phyloP scores from a whole-genome alignment of 37 sponge, comb jelly and placozoan genomes.

The Spongilla lacustris region DNA sequence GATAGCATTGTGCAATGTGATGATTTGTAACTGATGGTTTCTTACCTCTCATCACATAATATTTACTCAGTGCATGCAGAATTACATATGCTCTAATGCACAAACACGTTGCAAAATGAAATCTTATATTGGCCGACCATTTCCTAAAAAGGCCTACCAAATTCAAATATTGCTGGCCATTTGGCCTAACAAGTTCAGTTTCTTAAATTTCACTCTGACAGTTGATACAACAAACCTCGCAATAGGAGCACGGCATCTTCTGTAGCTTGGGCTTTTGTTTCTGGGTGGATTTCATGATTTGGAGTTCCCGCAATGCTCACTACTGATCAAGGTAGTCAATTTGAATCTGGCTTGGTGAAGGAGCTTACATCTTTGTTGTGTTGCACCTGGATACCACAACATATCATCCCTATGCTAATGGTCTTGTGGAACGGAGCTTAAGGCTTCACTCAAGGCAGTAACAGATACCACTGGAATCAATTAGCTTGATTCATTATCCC shows the following conservation, averaged over 20 bases:
- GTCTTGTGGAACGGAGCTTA: slow-evolving; percentile 58
- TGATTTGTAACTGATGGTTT: too few relatives aligned
- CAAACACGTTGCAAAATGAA: too few relatives aligned
- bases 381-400: slow-evolving; percentile 32
- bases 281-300: slow-evolving; percentile 52
- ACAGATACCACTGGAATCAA: slow-evolving; percentile 7
- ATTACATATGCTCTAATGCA: too few relatives aligned
- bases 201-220: too few relatives aligned
- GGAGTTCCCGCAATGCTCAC: slow-evolving; percentile 43
- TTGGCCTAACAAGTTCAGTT: too few relatives aligned
- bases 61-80: too few relatives aligned
- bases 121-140: too few relatives aligned
- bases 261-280: slow-evolving; percentile 33
- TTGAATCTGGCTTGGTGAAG: slow-evolving; percentile 27
- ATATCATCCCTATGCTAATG: slow-evolving; percentile 26
- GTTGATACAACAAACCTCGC: too few relatives aligned
- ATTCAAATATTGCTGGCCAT: too few relatives aligned
- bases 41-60: too few relatives aligned
- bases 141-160: too few relatives aligned
- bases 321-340: slow-evolving; percentile 39
- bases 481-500: slow-evolving; percentile 29
- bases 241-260: slow-evolving; percentile 39
- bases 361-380: slow-evolving; percentile 43
- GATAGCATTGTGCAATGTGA: too few relatives aligned
- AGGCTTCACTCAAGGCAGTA: slow-evolving; percentile 39